Conservation (phyloP, 2,888 invertebrate species). For the Helleia helle region DNA sequence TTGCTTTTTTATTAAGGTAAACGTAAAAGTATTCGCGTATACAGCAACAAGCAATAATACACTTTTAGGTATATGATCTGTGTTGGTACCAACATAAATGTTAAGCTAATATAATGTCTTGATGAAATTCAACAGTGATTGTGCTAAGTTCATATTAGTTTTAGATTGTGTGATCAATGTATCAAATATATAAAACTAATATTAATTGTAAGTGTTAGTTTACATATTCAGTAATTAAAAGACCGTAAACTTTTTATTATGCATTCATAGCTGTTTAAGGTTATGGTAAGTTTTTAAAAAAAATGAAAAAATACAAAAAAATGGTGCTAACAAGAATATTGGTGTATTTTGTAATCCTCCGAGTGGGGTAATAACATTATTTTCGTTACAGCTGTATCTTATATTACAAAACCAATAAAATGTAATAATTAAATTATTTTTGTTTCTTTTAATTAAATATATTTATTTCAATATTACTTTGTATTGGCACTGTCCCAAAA, state of each 20-base stretch:
- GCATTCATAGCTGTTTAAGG: constrained; percentile 57
- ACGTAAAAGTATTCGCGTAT: too few relatives aligned
- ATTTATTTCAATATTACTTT: too few relatives aligned
- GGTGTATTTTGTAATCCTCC: constrained; percentile 52
- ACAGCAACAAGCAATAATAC: too few relatives aligned
- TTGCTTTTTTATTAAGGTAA: too few relatives aligned
- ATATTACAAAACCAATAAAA: constrained; percentile 64
- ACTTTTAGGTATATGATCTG: not conserved
- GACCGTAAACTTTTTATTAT: constrained; percentile 53
- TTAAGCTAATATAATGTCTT: not conserved
- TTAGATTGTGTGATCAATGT: constrained; percentile 45
- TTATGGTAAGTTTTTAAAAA: constrained; percentile 60
- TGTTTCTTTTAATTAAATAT: too few relatives aligned
- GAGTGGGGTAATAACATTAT: constrained; percentile 52
- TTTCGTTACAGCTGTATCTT: constrained; percentile 56
- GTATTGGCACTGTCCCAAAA: too few relatives aligned
- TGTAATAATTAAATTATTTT: constrained; percentile 17
- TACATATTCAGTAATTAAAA: constrained; percentile 44
- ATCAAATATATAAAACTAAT: constrained; percentile 40
- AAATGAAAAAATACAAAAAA: constrained; percentile 45
- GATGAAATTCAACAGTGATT: constrained; percentile 23
- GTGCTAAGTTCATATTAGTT: constrained; percentile 40
- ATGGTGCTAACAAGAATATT: constrained; percentile 68
- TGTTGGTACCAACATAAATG: not conserved
- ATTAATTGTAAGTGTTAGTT: constrained; percentile 34